A percentile compares a stretch with the other conserved stretches of the same genome.
Conservation (phyloP, 1,140 invertebrate species). For the Drosophila pseudoobscura region DNA sequence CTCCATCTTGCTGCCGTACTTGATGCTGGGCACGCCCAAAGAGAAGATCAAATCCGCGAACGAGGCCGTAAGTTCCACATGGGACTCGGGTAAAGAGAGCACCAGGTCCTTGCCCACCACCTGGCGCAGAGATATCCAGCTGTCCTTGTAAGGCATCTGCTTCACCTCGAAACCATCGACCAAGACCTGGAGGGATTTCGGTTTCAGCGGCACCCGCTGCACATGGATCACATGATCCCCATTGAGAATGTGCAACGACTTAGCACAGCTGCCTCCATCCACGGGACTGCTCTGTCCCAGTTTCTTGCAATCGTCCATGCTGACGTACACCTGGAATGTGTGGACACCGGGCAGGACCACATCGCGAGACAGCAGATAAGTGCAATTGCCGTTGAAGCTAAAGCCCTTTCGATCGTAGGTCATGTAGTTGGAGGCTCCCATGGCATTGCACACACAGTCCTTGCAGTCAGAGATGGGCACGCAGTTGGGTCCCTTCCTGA, state of each 20-base stretch:
- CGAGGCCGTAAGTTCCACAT: constrained; percentile 84
- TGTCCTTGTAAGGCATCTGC: constrained; percentile 84
- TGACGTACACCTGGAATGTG: constrained; percentile 86
- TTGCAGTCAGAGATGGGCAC: constrained; percentile 88
- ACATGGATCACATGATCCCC: constrained; percentile 86
- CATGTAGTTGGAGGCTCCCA: constrained; percentile 88
- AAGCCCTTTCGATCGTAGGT: constrained; percentile 90
- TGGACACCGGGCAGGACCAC: constrained; percentile 84
- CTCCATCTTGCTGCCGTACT: constrained; percentile 89
- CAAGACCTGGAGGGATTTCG: constrained; percentile 50
- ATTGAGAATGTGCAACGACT: constrained; percentile 86
- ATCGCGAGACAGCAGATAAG: constrained; percentile 89
- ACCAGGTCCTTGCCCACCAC: constrained; percentile 84
- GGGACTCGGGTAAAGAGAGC: constrained; percentile 83
- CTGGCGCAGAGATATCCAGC: constrained; percentile 84
- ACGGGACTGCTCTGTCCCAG: constrained; percentile 45
- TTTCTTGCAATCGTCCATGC: constrained; percentile 75
- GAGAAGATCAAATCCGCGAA: constrained; percentile 86
- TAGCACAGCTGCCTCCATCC: constrained; percentile 63
- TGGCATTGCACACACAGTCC: constrained; percentile 90
- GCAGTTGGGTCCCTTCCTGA: constrained; percentile 88
- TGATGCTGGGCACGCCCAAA: constrained; percentile 87
- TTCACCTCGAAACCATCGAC: constrained; percentile 83
- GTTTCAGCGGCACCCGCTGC: constrained; percentile 72
- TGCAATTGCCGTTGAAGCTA: constrained; percentile 90